These are phyloP conservation scores for Drosophila ironensis DNA, from an alignment of 1,140 invertebrate genomes.

Conservation along the genomic window DNA sequence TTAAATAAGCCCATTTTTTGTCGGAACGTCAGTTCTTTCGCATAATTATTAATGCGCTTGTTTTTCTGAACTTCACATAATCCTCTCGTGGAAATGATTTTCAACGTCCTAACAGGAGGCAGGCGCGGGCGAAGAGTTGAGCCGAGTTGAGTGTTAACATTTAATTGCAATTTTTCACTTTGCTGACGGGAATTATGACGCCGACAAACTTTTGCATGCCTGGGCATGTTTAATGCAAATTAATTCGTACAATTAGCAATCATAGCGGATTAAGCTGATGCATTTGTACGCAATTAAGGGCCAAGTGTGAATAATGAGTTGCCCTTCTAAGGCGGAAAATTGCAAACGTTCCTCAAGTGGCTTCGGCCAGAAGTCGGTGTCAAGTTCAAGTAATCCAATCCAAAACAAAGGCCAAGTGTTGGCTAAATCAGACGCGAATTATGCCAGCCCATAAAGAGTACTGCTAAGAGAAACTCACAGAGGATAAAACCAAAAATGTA, in stretches of 20 bases:
- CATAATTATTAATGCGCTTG: slow-evolving; percentile 21
- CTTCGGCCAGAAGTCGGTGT: slow-evolving; percentile 23
- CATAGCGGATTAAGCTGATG: slow-evolving; percentile 27
- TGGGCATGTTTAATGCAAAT: slow-evolving; percentile 9
- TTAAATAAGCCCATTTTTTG: slow-evolving; percentile 37
- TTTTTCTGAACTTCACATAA: slow-evolving; percentile 33
- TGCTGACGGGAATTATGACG: slow-evolving; percentile 26
- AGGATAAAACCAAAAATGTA: slow-evolving; percentile 11
- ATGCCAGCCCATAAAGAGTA: slow-evolving; percentile 35
- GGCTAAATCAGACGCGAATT: slow-evolving; percentile 34
- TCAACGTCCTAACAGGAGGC: neutral
- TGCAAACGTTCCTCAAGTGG: neutral
- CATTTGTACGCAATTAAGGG: neutral
- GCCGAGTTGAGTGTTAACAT: slow-evolving; percentile 45
- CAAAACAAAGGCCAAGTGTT: slow-evolving; percentile 25
- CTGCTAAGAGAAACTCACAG: slow-evolving; percentile 43
- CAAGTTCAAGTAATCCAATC: slow-evolving; percentile 59
- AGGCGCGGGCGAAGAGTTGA: neutral
- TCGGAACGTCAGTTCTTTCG: neutral
- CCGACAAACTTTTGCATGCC: slow-evolving; percentile 4
- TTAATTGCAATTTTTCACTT: slow-evolving; percentile 52
- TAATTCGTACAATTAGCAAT: slow-evolving; percentile 38
- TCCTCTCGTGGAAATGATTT: slow-evolving; percentile 11
- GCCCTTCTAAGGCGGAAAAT: neutral
- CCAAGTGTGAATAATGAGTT: slow-evolving; percentile 21